Evolutionary conservation across 1,140 invertebrate species (phyloP).

Genomic region (Thalassaphorura encarpata): DNA sequence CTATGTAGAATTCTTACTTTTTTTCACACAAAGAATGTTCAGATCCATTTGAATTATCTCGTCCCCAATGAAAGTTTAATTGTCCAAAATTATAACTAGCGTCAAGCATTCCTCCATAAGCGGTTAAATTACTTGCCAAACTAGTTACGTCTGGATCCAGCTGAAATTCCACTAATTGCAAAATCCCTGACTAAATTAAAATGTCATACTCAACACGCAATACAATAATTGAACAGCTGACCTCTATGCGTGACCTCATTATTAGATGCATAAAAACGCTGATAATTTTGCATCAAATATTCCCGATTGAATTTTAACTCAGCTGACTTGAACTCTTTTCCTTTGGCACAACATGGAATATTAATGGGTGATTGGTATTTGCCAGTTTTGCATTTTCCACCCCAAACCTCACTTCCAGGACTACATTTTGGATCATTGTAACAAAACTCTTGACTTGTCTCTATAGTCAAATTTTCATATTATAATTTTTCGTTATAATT

Average conservation of each 20-base stretch:
- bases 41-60: conserved; percentile 66
- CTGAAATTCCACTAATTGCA: neutral
- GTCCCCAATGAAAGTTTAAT: conserved; percentile 78
- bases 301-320: neutral
- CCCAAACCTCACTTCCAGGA: neutral
- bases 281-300: neutral
- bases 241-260: too few relatives aligned
- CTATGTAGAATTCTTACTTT: conserved; percentile 40
- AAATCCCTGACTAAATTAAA: too few relatives aligned
- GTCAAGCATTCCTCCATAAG: neutral
- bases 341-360: neutral
- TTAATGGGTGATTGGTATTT: neutral
- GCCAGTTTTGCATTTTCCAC: neutral
- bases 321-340: neutral
- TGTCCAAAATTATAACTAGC: conserved; percentile 51
- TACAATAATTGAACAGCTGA: too few relatives aligned
- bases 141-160: neutral
- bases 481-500: too few relatives aligned
- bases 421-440: neutral
- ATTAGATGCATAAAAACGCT: neutral
- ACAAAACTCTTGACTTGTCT: neutral
- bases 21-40: conserved; percentile 73
- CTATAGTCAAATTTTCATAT: too few relatives aligned
- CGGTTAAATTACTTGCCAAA: neutral
- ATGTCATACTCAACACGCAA: too few relatives aligned